Evolutionary conservation across 2,797 vertebrate species (phyloP).

Genomic region (Miichthys miiuy): DNA sequence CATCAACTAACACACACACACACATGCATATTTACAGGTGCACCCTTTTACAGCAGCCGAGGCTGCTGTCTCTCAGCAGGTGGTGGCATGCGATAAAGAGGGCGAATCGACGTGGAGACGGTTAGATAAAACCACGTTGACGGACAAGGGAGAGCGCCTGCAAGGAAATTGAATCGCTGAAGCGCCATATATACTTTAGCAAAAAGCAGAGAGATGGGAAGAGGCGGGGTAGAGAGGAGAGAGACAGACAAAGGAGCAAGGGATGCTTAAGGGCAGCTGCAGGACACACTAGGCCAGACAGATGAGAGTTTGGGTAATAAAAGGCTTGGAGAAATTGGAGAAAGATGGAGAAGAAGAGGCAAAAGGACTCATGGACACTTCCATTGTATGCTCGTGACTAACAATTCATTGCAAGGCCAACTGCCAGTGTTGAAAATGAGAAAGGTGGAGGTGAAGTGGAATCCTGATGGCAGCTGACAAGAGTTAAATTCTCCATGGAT

Average conservation of each 20-base stretch:
- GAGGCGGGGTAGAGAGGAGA: slow-evolving; percentile 35
- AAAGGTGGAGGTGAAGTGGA: slow-evolving; percentile 24
- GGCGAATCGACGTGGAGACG: slow-evolving; percentile 85
- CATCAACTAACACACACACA: slow-evolving; percentile 41
- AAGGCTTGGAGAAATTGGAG: slow-evolving; percentile 37
- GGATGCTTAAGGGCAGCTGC: slow-evolving; percentile 48
- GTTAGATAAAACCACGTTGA: slow-evolving; percentile 87
- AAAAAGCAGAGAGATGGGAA: slow-evolving; percentile 84
- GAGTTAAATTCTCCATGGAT: slow-evolving; percentile 19
- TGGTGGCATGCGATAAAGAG: slow-evolving; percentile 91
- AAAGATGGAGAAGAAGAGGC: slow-evolving; percentile 30
- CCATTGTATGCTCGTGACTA: slow-evolving; percentile 19
- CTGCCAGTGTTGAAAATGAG: slow-evolving; percentile 23
- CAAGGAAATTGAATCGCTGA: slow-evolving; percentile 93
- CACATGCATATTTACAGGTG: slow-evolving; percentile 55
- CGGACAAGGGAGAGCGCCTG: slow-evolving; percentile 85
- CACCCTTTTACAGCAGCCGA: slow-evolving; percentile 71
- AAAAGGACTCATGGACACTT: slow-evolving; percentile 21
- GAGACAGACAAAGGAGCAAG: slow-evolving; percentile 52
- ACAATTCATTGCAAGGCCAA: slow-evolving; percentile 20
- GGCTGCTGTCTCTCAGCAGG: slow-evolving; percentile 81
- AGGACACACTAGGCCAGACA: slow-evolving; percentile 36
- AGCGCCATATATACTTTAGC: slow-evolving; percentile 89
- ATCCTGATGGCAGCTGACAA: slow-evolving; percentile 9
- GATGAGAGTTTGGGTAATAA: slow-evolving; percentile 55